Conservation (phyloP, 1,140 invertebrate genomes). For the Choristoneura fumiferana region DNA sequence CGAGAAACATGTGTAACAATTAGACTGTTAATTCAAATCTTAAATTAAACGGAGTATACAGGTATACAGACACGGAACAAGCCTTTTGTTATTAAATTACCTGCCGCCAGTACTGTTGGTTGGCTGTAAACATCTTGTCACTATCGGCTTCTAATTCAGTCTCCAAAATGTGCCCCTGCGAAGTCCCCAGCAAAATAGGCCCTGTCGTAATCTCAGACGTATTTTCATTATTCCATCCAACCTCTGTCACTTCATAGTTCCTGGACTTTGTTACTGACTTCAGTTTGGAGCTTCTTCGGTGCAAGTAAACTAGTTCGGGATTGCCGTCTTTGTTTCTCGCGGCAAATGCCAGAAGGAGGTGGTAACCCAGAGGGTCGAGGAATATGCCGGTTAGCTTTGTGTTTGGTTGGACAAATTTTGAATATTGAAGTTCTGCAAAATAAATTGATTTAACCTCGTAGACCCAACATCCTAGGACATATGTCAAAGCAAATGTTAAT, state of each 20-base stretch:
- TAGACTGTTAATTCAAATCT: too few species aligned
- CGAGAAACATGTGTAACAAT: too few species aligned
- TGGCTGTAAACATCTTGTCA: conserved; percentile 88
- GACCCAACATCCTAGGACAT: too few species aligned
- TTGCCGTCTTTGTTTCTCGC: conserved; percentile 81
- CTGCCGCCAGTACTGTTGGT: conserved; percentile 93
- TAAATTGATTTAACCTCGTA: too few species aligned
- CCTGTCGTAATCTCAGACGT: conserved; percentile 85
- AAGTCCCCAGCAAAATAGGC: conserved; percentile 93
- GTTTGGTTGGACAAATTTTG: conserved; percentile 81
- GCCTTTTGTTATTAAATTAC: conserved; percentile 74
- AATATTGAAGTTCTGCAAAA: conserved; percentile 62
- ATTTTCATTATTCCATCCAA: conserved; percentile 93
- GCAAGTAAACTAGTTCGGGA: conserved; percentile 90
- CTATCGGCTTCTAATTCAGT: conserved; percentile 90
- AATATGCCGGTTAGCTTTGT: conserved; percentile 86
- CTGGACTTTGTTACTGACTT: conserved; percentile 82
- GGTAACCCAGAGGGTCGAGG: conserved; percentile 92
- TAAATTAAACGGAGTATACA: neutral
- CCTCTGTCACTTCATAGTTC: conserved; percentile 92
- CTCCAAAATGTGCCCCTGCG: conserved; percentile 94
- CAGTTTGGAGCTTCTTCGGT: conserved; percentile 75
- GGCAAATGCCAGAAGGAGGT: conserved; percentile 88
- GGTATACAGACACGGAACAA: too few species aligned
- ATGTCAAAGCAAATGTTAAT: too few species aligned